phyloP scores from a whole-genome alignment of 2,113 vertebrate species.

The Elachura formosa region DNA sequence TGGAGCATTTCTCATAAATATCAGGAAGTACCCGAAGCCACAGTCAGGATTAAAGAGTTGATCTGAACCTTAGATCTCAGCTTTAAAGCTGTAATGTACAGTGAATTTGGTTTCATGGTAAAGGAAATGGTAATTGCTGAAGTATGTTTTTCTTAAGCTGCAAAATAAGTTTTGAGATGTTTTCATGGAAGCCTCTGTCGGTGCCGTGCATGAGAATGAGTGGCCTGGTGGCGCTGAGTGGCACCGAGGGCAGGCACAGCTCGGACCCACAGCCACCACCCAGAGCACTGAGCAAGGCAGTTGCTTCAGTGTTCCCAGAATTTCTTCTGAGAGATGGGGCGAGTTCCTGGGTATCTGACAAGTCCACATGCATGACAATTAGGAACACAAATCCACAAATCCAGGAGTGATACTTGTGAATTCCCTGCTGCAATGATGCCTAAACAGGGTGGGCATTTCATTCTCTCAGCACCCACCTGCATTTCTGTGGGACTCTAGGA shows the following conservation, averaged over 20 bases:
- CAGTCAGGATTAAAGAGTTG: constrained; percentile 68
- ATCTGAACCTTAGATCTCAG: constrained; percentile 67
- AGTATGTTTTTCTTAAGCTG: constrained; percentile 71
- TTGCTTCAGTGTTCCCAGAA: rapidly evolving
- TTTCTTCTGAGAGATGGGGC: not conserved
- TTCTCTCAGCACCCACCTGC: not conserved
- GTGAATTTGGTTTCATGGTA: constrained; percentile 57
- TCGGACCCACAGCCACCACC: not conserved
- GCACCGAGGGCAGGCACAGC: not conserved
- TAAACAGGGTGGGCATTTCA: not conserved
- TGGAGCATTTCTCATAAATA: constrained; percentile 63
- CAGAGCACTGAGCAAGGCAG: not conserved
- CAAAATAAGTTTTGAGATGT: constrained; percentile 53
- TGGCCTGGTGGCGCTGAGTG: not conserved
- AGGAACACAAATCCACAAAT: not conserved
- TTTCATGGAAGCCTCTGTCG: not conserved
- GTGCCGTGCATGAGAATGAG: not conserved
- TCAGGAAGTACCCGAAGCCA: constrained; percentile 71
- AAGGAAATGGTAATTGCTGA: constrained; percentile 67
- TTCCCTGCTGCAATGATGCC: not conserved
- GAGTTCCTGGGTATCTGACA: not conserved
- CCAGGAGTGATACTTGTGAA: not conserved
- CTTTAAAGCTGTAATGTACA: constrained; percentile 64
- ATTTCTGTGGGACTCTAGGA: not conserved
- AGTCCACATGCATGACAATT: not conserved